Evolutionary conservation across 2,113 vertebrate species (phyloP), one percentile per base, ranked within the genome.

Genomic region (Raja brachyura): DNA sequence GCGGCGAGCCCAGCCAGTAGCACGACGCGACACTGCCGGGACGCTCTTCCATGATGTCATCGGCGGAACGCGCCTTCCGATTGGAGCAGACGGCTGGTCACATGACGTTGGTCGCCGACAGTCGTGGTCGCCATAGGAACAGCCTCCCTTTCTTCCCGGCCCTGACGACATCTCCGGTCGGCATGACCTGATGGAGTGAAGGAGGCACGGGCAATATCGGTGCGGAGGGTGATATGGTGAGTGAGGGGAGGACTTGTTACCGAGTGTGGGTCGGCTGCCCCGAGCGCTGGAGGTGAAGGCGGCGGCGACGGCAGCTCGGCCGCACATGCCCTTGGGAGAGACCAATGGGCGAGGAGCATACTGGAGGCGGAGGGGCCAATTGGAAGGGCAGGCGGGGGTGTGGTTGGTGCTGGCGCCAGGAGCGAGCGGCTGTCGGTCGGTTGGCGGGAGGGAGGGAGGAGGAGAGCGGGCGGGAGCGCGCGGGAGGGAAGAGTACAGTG

Each of bases 111-210:
- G 18, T 31, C 13, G 6, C 66, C 73, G 88, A 48, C 88, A 39
- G 33, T 28, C 88, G 39, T 25, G 63, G 88, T 92, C 88, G n/a
- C 88, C 66, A 92, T 70, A 48, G 88, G 31, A 92, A 92, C 66
- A 33, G 14, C 86, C 61, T 90, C 9, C 66, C 10, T 73, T 73
- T 31, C 13, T 63, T 14, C 22, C 11, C 28, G 6, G 81, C 25
- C 28, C 59, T 63, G 83, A 56, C 14, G 59, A 0, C 2, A 18
- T 13, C 83, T 16, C n/a, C 28, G 31, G 59, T 14, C 31, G 83
- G 59, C 8, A 33, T 76, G 75, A 33, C n/a, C 75, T 1, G 33
- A 54, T 8, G 3, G 56, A 54, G 16, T 22, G 5, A 56, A 20
- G 20, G 13, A 66, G 61, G 61, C 59, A 5, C 10, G 83, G 22